phyloP scores from a whole-genome alignment of 2,888 invertebrate genomes.

The Yponomeuta evonymella region DNA sequence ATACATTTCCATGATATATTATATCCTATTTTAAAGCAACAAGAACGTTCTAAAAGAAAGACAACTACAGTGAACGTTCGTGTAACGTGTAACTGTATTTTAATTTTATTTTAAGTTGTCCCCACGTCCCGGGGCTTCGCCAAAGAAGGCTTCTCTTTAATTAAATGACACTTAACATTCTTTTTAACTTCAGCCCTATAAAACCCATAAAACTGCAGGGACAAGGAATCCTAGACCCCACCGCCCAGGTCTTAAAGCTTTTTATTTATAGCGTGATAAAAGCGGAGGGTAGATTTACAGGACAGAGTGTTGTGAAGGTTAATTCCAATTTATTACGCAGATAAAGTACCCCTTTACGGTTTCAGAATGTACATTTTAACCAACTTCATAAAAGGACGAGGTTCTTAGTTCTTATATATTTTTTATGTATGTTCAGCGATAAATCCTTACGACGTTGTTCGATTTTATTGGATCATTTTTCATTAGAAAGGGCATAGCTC shows the following conservation, averaged over 20 bases:
- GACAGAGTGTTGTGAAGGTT: not conserved
- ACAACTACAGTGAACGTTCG: too few relatives aligned
- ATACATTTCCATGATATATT: too few relatives aligned
- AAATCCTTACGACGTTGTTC: too few relatives aligned
- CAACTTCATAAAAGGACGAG: too few relatives aligned
- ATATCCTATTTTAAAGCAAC: too few relatives aligned
- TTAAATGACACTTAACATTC: conserved; percentile 57
- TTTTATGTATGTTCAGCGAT: too few relatives aligned
- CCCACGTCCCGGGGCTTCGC: conserved; percentile 4
- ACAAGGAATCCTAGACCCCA: not conserved
- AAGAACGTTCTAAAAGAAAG: too few relatives aligned
- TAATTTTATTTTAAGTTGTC: not conserved
- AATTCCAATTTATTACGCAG: not conserved
- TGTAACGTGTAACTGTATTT: not conserved
- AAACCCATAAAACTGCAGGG: conserved; percentile 1
- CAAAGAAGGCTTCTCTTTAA: conserved; percentile 55
- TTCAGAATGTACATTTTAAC: not conserved
- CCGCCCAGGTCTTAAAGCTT: not conserved
- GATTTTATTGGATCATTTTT: too few relatives aligned
- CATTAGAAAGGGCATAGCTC: too few relatives aligned
- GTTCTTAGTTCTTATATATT: too few relatives aligned
- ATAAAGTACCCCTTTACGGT: not conserved
- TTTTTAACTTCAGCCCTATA: conserved; percentile 25
- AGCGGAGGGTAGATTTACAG: not conserved
- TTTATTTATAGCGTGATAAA: not conserved